Conservation (phyloP, 1,140 invertebrate genomes). For the Nylanderia fulva region DNA sequence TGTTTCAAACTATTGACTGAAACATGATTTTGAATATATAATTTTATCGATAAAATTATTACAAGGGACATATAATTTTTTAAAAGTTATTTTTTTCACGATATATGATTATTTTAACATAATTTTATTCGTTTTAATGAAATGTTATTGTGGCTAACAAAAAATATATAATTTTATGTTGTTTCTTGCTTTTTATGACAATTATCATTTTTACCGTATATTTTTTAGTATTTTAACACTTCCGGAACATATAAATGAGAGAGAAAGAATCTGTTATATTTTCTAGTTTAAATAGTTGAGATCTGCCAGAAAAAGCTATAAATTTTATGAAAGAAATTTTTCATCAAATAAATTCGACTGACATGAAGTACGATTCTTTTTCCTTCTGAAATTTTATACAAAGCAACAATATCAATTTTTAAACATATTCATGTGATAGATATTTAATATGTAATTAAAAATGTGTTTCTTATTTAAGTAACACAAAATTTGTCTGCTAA, state of each 20-base stretch:
- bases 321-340: background rate
- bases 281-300: too few relatives aligned
- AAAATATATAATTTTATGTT: background rate
- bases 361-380: background rate
- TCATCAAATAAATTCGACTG: background rate
- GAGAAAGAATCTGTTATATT: too few relatives aligned
- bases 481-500: background rate
- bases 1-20: constrained; percentile 2
- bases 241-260: background rate
- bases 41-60: background rate
- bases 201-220: background rate
- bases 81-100: background rate
- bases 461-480: background rate
- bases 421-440: background rate
- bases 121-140: background rate
- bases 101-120: background rate
- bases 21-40: background rate
- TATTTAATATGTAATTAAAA: constrained; percentile 16
- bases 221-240: background rate
- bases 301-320: too few relatives aligned
- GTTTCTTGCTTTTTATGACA: background rate
- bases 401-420: constrained; percentile 25
- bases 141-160: background rate
- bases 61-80: background rate
- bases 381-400: background rate